A percentile compares a stretch with the other conserved stretches of the same genome.
phyloP scores from a whole-genome alignment of 2,113 vertebrate genomes.

The Phyllostomus discolor region DNA sequence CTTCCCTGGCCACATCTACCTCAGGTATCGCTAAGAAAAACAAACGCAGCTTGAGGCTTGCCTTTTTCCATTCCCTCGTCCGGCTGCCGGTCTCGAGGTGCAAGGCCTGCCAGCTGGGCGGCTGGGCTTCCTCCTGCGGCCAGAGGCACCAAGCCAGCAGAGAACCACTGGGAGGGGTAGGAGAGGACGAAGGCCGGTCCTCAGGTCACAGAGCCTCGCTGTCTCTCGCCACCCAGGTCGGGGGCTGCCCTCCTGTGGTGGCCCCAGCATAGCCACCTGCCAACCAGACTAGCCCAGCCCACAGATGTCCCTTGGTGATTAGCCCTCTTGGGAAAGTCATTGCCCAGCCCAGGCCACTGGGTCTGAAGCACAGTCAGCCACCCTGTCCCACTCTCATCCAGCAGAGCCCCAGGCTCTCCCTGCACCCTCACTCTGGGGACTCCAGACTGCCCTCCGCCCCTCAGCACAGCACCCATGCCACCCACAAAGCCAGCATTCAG shows the following conservation, averaged over 20 bases:
- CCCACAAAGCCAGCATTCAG: neutral
- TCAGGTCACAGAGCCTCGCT: neutral
- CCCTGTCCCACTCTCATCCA: neutral
- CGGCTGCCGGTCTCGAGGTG: conserved; percentile 21
- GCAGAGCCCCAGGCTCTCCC: neutral
- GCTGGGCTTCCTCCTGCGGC: conserved; percentile 63
- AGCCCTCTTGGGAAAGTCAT: neutral
- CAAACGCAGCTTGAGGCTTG: conserved; percentile 58
- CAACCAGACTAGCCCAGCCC: neutral
- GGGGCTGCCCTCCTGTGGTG: neutral
- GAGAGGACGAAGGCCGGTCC: neutral
- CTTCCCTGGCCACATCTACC: conserved; percentile 62
- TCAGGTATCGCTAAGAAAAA: conserved; percentile 70
- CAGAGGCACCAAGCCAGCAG: conserved; percentile 18
- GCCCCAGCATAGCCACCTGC: neutral
- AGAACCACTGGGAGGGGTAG: conserved; percentile 29
- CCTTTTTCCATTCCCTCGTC: conserved; percentile 60
- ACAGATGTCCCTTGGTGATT: neutral
- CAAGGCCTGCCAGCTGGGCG: conserved; percentile 62
- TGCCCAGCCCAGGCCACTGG: neutral
- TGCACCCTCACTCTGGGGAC: neutral
- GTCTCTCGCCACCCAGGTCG: conserved; percentile 33
- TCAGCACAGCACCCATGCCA: neutral
- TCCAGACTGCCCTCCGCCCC: no score
- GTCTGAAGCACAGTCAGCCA: neutral